These are phyloP conservation scores for Amphiura filiformis DNA, from an alignment of 35 echinoderm and acorn worm genomes.

Conservation along the genomic window DNA sequence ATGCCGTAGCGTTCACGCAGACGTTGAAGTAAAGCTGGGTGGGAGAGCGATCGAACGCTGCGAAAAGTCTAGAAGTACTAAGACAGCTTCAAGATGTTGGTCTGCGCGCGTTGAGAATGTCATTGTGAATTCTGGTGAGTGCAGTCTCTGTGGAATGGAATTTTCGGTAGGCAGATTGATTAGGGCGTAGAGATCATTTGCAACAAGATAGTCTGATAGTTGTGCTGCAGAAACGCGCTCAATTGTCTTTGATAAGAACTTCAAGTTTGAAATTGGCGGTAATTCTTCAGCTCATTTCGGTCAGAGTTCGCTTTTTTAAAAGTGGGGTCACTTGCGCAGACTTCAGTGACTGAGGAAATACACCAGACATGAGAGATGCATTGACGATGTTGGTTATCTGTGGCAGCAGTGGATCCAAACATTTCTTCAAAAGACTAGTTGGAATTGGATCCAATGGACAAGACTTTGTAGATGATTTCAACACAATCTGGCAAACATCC, in stretches of 20 bases:
- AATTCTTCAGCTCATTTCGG: constrained; percentile 42
- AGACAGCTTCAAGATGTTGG: constrained; percentile 11
- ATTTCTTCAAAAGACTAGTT: constrained; percentile 44
- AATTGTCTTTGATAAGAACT: constrained; percentile 22
- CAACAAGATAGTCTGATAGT: constrained; percentile 26
- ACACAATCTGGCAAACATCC: constrained; percentile 26
- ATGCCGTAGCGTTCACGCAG: constrained; percentile 37
- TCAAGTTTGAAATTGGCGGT: constrained; percentile 51
- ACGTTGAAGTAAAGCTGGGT: constrained; percentile 23
- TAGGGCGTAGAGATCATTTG: constrained; percentile 16
- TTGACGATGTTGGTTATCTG: constrained; percentile 57
- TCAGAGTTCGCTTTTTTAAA: constrained; percentile 43
- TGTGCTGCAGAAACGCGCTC: constrained; percentile 35
- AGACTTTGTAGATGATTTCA: constrained; percentile 23
- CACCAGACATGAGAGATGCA: neutral
- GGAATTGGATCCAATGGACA: constrained; percentile 54
- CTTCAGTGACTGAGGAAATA: constrained; percentile 8
- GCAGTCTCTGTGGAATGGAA: constrained; percentile 55
- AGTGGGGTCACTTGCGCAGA: constrained; percentile 38
- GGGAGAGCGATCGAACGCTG: constrained; percentile 50
- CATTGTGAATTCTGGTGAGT: constrained; percentile 39
- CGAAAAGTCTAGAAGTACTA: constrained; percentile 25
- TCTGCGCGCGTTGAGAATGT: constrained; percentile 35
- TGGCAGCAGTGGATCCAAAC: constrained; percentile 11
- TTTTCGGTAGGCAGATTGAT: constrained; percentile 48